phyloP scores from a whole-genome alignment of 2,113 vertebrate genomes.

The Setophaga coronata region DNA sequence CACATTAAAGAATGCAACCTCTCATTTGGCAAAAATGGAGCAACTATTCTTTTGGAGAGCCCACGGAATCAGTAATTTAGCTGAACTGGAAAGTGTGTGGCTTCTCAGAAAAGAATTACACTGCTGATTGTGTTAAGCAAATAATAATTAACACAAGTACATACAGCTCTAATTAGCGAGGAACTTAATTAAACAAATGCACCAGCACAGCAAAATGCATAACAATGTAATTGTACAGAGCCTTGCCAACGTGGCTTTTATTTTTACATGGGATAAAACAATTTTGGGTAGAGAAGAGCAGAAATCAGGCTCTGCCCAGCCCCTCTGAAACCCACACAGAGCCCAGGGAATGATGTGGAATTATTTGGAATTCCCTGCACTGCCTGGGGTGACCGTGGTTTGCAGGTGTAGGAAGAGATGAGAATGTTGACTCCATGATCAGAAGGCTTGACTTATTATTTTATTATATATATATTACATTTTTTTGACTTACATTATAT shows the following conservation, averaged over 20 bases:
- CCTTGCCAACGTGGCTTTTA: slow-evolving; percentile 30
- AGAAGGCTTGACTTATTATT: too few relatives aligned
- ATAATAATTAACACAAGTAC: slow-evolving; percentile 80
- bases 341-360: not conserved
- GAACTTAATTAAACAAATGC: slow-evolving; percentile 80
- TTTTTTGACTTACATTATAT: too few relatives aligned
- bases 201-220: slow-evolving; percentile 70
- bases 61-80: slow-evolving; percentile 55
- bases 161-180: slow-evolving; percentile 77
- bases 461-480: too few relatives aligned
- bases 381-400: too few relatives aligned
- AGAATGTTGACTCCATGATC: too few relatives aligned
- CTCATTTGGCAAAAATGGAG: slow-evolving; percentile 51
- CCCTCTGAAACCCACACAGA: not conserved
- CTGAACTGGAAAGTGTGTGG: slow-evolving; percentile 50
- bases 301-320: not conserved
- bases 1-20: slow-evolving; percentile 40
- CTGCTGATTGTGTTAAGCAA: slow-evolving; percentile 76
- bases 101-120: slow-evolving; percentile 73
- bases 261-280: slow-evolving; percentile 43
- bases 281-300: not conserved
- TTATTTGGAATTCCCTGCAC: not conserved
- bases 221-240: slow-evolving; percentile 69
- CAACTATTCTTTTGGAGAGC: slow-evolving; percentile 54
- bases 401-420: too few relatives aligned